These are phyloP conservation scores for Talpa occidentalis DNA, from an alignment of 2,113 vertebrate genomes.

Conservation along the genomic window DNA sequence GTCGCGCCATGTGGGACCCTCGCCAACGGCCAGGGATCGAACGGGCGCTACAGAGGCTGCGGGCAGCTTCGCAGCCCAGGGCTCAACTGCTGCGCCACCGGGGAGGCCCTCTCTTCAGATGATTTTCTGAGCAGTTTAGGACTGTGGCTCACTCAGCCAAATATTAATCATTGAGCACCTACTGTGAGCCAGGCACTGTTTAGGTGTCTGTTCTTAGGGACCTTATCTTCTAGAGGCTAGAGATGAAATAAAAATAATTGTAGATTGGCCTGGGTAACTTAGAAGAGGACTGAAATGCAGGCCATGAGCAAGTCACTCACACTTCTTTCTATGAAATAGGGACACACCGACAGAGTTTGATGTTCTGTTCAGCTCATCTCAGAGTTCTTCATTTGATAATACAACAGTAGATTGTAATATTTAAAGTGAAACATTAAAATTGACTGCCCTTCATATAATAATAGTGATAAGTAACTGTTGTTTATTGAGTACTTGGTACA, in stretches of 20 bases:
- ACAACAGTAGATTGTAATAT: background rate
- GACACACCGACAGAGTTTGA: background rate
- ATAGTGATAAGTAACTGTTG: background rate
- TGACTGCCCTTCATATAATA: background rate
- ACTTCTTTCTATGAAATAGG: background rate
- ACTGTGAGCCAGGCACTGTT: background rate
- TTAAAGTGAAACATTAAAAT: constrained; percentile 21
- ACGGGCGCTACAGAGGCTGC: no score
- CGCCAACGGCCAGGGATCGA: no score
- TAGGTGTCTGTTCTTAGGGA: background rate
- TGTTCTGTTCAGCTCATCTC: background rate
- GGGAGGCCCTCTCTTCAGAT: background rate
- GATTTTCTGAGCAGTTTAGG: background rate
- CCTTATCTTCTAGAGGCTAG: constrained; percentile 1
- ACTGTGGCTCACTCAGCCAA: background rate
- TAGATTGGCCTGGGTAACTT: background rate
- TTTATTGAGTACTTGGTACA: background rate
- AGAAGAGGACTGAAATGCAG: background rate
- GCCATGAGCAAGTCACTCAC: background rate
- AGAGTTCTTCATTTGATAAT: background rate
- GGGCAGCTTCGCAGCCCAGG: no score
- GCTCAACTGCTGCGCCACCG: no score
- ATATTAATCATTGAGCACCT: background rate
- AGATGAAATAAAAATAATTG: background rate
- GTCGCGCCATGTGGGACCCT: no score